phyloP scores from a whole-genome alignment of 2,113 vertebrate genomes.

The Phalacrocorax brasilianus region DNA sequence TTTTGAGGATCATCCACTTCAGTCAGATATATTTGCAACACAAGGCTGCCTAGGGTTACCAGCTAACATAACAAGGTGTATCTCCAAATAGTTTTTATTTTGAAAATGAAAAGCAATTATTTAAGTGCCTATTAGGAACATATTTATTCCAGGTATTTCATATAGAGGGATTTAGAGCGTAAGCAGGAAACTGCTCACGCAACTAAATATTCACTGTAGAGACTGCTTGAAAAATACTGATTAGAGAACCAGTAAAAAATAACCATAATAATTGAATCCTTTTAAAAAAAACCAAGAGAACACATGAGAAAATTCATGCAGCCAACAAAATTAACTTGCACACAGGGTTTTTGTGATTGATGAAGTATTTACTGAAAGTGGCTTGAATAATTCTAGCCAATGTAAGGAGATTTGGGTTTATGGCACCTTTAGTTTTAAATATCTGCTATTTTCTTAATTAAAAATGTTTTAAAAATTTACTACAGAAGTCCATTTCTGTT shows the following conservation, averaged over 20 bases:
- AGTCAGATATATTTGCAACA: not conserved
- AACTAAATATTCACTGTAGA: not conserved
- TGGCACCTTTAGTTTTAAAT: not conserved
- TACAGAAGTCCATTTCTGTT: not conserved
- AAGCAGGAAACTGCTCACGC: not conserved
- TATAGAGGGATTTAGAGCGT: not conserved
- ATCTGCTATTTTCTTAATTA: slow-evolving; percentile 41
- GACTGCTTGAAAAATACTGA: not conserved
- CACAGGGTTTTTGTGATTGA: not conserved
- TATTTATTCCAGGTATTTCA: not conserved
- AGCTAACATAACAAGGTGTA: not conserved
- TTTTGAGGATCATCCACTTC: not conserved
- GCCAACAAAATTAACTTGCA: not conserved
- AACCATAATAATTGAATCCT: not conserved
- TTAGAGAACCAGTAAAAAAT: not conserved
- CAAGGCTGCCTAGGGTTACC: not conserved
- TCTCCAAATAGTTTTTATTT: not conserved
- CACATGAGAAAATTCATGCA: not conserved
- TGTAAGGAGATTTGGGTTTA: not conserved
- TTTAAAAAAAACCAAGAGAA: not conserved
- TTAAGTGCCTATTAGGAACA: not conserved
- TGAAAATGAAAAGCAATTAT: not conserved
- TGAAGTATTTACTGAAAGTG: slow-evolving; percentile 18
- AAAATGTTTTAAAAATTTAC: not conserved
- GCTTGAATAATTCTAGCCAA: not conserved